Evolutionary conservation across 2,888 invertebrate genomes (phyloP), one percentile per base, ranked within the genome.

Genomic region (Malacosoma neustria): DNA sequence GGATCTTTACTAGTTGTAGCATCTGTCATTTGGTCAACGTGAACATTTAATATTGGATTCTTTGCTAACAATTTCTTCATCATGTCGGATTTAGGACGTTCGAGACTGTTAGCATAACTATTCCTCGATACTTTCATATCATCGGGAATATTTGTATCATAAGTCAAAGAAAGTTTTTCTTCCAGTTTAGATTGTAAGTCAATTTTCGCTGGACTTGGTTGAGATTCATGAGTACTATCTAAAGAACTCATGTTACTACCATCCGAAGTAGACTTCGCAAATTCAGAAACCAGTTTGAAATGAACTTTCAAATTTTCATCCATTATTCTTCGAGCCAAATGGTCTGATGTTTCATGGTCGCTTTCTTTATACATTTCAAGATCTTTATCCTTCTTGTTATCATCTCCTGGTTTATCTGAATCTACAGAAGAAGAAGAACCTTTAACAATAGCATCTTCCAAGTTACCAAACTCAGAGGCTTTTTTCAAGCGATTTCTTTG

Each of bases 391-490:
- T 65, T 72, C 36, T 54, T 65, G 33, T 53, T 51, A 39, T 69
- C 71, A 13, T 62, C 63, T 33, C 80, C 75, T 9, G 49, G 55
- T 44, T 70, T 70, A 1, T 87, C 87, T 1, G 77, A 74, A 12
- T 86, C 84, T 13, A 86, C 65, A 30, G 87, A 86, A 49, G 81
- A 80, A 32, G 61, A 76, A 0, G 85, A 86, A 3, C 79, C 82
- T 56, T 87, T 89, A 42, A 91, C 88, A 14, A 92, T 90, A n/a
- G 91, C 92, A 53, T 93, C 92, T 66, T 93, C 92, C 46, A 93
- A 76, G 45, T 90, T 92, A 2, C 92, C 93, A 87, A 92, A 93
- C 54, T 93, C 92, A 3, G 90, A 91, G 0, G 88, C 92, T 57
- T 93, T 93, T 64, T 93, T 93, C 38, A 93, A 63, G 34, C 91